These are phyloP conservation scores for Tetranychus urticae DNA, from an alignment of 1,140 invertebrate species.

Conservation along the genomic window DNA sequence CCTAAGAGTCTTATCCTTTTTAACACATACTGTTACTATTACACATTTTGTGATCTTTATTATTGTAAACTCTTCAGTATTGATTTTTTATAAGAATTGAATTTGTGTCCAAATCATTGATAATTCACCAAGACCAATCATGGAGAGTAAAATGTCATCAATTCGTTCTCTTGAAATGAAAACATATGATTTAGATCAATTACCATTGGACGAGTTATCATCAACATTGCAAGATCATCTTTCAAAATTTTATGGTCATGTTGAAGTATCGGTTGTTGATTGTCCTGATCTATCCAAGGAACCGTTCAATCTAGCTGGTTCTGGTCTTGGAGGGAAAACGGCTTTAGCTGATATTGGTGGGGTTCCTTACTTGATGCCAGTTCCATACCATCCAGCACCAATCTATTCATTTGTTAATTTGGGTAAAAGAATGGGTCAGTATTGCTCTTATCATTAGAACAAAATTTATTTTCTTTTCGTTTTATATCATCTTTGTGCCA, in stretches of 20 bases:
- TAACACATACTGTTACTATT: too few species aligned
- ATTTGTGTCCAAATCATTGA: too few species aligned
- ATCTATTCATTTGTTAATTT: slow-evolving; percentile 21
- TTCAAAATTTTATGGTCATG: slow-evolving; percentile 38
- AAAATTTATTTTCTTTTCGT: too few species aligned
- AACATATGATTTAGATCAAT: too few species aligned
- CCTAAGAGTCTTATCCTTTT: too few species aligned
- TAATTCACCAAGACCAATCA: too few species aligned
- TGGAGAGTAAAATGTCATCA: too few species aligned
- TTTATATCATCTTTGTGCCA: too few species aligned
- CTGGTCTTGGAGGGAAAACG: slow-evolving; percentile 43
- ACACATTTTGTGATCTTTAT: too few species aligned
- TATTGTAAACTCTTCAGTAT: too few species aligned
- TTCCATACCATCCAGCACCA: slow-evolving; percentile 40
- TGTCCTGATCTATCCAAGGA: slow-evolving; percentile 54
- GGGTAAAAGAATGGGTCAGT: slow-evolving; percentile 15
- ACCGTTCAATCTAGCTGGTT: slow-evolving; percentile 50
- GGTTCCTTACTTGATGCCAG: slow-evolving; percentile 48
- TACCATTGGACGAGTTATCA: slow-evolving; percentile 2
- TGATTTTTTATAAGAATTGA: too few species aligned
- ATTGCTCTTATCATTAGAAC: slow-evolving; percentile 20
- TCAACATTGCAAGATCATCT: slow-evolving; percentile 42
- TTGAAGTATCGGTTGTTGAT: slow-evolving; percentile 42
- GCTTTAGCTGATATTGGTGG: slow-evolving; percentile 61
- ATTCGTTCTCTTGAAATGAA: too few species aligned